These are phyloP conservation scores for Conistra vaccinii DNA, from an alignment of 2,888 invertebrate species.

Conservation along the genomic window DNA sequence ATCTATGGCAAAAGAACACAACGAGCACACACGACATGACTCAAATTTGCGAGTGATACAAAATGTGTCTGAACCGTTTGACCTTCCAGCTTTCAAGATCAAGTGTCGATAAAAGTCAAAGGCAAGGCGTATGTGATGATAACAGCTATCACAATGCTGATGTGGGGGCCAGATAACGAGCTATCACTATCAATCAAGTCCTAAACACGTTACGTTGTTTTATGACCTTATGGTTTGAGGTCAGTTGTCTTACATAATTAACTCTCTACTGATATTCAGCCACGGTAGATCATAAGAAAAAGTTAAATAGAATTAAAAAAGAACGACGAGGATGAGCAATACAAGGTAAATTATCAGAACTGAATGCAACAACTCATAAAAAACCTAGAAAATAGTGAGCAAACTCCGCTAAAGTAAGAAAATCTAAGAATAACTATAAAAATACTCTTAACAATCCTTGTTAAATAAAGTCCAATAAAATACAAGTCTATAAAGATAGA, in stretches of 20 bases:
- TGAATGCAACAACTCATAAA: background rate
- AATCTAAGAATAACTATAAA: slow-evolving; percentile 17
- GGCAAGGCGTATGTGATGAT: slow-evolving; percentile 39
- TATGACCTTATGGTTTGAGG: slow-evolving; percentile 15
- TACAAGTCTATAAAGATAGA: slow-evolving; percentile 4
- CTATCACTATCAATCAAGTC: slow-evolving; percentile 41
- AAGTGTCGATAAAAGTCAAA: slow-evolving; percentile 39
- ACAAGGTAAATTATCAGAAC: background rate
- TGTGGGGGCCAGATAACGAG: slow-evolving; percentile 26
- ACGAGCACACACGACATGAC: background rate
- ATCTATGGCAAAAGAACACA: too few species aligned
- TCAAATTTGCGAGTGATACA: slow-evolving; percentile 4
- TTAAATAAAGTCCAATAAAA: slow-evolving; percentile 21
- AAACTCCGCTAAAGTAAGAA: background rate
- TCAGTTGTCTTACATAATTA: slow-evolving; percentile 2
- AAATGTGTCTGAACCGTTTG: slow-evolving; percentile 23
- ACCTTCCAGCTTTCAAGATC: slow-evolving; percentile 51
- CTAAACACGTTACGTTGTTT: slow-evolving; percentile 6
- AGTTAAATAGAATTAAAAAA: background rate
- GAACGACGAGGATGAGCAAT: background rate
- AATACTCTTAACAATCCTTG: background rate
- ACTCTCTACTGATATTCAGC: background rate
- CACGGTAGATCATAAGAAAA: background rate
- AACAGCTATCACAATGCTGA: slow-evolving; percentile 40
- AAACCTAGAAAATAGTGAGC: background rate